Base-by-base conservation (phyloP, 2,797 vertebrate genomes). In the Limnodromus scolopaceus region DNA sequence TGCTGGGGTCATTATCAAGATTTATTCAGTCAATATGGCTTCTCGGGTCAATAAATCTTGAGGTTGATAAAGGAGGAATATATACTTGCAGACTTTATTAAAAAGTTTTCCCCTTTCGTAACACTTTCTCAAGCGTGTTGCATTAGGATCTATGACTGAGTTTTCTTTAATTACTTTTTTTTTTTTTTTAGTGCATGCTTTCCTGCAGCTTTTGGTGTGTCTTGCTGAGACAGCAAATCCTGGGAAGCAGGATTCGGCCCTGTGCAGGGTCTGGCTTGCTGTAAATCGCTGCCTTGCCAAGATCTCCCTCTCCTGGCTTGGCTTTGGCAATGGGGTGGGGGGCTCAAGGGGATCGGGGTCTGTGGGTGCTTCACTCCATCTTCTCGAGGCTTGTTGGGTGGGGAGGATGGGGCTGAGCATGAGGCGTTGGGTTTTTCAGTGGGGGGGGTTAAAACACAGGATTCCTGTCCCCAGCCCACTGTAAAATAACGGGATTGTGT, bases 11-110 rank as follows among this genome's bases (percentile, higher is more conserved):
- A 97, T 98, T 98, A 98, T 97, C 98, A 98, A 98, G 98, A 98
- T 98, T 98, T 98, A 98, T 98, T 98, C 97, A 97, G 97, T 98
- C 98, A 97, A 97, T 98, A 97, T 97, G 97, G 96, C 96, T 96
- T 95, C 97, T 96, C 3, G 18, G 94, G 94, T 98, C 98, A 98
- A 98, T 98, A 98, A 97, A 98, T 98, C 92, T 94, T 97, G 97
- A 97, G 88, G 95, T 96, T 98, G 98, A 98, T 98, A 97, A 98
- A 98, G 96, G 98, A 98, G 97, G 97, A 97, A 97, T 97, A 97
- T 96, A 97, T 95, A 98, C 98, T 97, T 97, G 96, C 97, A 96
- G 97, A 96, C 97, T 97, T 97, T 98, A 98, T 98, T 98, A 96
- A 98, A 97, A 98, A 97, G 92, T 97, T 98, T 97, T 97, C 94